Evolutionary conservation across 2,888 invertebrate species (phyloP), one percentile per base, ranked within the genome.

Genomic region (Spodoptera littoralis): DNA sequence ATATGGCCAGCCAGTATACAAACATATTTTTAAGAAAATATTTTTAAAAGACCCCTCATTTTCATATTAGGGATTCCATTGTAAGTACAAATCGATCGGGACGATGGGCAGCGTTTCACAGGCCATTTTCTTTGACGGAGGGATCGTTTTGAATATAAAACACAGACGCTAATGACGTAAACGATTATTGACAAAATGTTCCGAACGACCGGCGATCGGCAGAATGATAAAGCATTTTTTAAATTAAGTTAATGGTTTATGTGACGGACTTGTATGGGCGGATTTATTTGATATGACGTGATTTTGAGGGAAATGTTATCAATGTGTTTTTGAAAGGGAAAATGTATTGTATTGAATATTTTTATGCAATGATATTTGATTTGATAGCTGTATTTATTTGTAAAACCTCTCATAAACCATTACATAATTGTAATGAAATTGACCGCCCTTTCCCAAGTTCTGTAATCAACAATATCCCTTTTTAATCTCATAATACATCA

Each of bases 151-250:
- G 84, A 88, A 88, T 86, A 87, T 84, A 86, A 86, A 87, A 82
- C 77, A 80, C 75, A 70, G 75, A 79, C 81, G 60, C 86, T 88
- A 88, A 89, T 87, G 87, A 86, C 80, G 77, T 80, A 84, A 87
- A 87, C 86, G 83, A 87, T 87, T 85, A 86, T 85, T 84, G 85
- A 83, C 83, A 81, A 77, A 84, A 80, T 73, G 81, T 79, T 77
- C 56, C 70, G 67, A 69, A 65, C 63, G 74, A 36, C 61, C 60
- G 60, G 55, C 60, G 27, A 36, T 60, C 60, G 60, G 55, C 60
- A 18, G 42, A 59, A 57, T 73, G 67, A 73, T 60, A 71, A 80
- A 65, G 59, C 60, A 69, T 80, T 75, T 75, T 54, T 41, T 48
- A 60, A 64, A 74, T 67, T 67, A 64, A 60, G 57, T 60, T 65